Base-by-base conservation (phyloP, 2,113 vertebrate species). In the Lutjanus erythropterus region DNA sequence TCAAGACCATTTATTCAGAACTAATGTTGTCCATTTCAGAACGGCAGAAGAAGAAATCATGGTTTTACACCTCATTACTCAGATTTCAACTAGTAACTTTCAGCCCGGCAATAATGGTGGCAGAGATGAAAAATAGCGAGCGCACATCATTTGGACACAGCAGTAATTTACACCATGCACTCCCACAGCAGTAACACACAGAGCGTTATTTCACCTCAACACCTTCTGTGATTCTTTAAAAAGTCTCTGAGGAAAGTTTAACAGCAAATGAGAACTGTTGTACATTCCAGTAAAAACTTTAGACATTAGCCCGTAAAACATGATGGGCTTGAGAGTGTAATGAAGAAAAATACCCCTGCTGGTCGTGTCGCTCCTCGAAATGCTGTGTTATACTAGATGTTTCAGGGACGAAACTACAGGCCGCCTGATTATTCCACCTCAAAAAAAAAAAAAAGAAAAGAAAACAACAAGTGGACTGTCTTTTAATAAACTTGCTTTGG, bases 21-120 rank as follows among this genome's bases (percentile, higher is more conserved):
- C 35, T 19, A 68, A 78, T 61, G 72, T 87, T 84, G n/a, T 79
- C 65, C 23, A 46, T 77, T 71, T 76, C 37, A 65, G 62, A 71
- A 53, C 60, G 39, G 41, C 11, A 37, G 39, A 50, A 66, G 39
- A 60, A 55, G 44, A 66, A 75, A 71, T 84, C 35, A 61, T 33
- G 42, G 31, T 68, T 70, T 70, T 69, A 60, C 68, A 60, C 71
- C 64, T 82, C 88, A 87, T 85, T 83, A 83, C 76, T 72, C 55
- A 5, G 42, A 77, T 83, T 59, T 52, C 67, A 75, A 65, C 50
- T 0, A 62, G 67, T 71, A 52, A 62, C 71, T 80, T 72, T 71
- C 19, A 81, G 56, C 23, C 52, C 50, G 78, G 68, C 79, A 31
- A 33, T 84, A 76, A 85, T 78, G 79, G 81, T 47, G 59, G 60